Conservation (phyloP, 2,113 vertebrate genomes). For the Pelecanus crispus region DNA sequence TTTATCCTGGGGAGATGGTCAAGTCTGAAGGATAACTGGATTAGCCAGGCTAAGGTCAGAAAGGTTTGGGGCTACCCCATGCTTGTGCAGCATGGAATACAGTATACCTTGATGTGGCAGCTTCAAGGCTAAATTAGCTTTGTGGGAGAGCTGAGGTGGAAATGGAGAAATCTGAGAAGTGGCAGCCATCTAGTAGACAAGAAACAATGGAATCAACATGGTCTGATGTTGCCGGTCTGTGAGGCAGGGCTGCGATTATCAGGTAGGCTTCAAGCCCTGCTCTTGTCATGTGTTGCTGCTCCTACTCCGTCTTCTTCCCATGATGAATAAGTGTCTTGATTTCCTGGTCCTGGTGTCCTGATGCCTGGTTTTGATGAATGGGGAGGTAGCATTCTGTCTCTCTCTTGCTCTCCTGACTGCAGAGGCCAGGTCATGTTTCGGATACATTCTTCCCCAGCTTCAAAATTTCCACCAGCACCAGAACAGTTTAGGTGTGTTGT, state of each 20-base stretch:
- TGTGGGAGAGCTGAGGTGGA: neutral
- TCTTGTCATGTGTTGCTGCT: neutral
- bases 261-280: neutral
- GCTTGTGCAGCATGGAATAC: neutral
- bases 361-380: neutral
- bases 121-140: neutral
- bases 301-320: neutral
- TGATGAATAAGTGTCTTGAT: neutral
- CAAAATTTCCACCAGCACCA: neutral
- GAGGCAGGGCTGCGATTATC: rapidly evolving
- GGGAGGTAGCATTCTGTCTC: neutral
- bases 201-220: neutral
- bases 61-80: neutral
- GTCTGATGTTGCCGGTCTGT: neutral
- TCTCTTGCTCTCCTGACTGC: neutral
- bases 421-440: neutral
- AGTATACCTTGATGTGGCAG: neutral
- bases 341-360: neutral
- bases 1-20: neutral
- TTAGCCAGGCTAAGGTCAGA: neutral
- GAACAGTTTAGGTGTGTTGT: neutral
- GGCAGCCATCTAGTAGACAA: neutral
- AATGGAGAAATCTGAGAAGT: neutral
- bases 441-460: neutral
- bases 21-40: neutral